A percentile compares a stretch with the other conserved stretches of the same genome.
phyloP scores from a whole-genome alignment of 2,888 invertebrate species.

The Hetaerina titia region DNA sequence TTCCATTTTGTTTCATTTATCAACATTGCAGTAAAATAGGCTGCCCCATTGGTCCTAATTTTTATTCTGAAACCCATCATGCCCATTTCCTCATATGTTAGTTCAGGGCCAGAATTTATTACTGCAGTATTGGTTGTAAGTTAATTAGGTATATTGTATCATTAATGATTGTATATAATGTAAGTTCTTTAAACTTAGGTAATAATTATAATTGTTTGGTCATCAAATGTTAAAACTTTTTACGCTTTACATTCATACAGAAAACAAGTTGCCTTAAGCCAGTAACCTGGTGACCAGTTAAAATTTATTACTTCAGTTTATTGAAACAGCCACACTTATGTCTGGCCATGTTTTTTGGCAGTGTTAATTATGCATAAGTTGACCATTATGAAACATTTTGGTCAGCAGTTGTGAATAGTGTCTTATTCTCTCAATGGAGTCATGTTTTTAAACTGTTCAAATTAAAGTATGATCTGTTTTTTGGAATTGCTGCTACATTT shows the following conservation, averaged over 20 bases:
- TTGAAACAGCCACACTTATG: background rate
- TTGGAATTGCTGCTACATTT: conserved; percentile 24
- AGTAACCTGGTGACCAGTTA: background rate
- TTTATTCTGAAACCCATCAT: background rate
- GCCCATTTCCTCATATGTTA: background rate
- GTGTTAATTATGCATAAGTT: background rate
- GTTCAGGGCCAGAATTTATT: background rate
- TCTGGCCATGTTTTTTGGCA: background rate
- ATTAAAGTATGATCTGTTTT: background rate
- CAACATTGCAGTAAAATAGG: background rate
- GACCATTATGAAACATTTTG: background rate
- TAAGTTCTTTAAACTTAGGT: background rate
- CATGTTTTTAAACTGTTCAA: background rate
- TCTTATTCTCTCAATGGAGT: background rate
- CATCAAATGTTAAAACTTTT: background rate
- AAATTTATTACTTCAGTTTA: background rate
- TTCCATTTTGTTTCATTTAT: conserved; percentile 12
- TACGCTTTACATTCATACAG: background rate
- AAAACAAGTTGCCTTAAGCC: background rate
- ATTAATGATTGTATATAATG: background rate
- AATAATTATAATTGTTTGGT: background rate
- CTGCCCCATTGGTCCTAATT: background rate
- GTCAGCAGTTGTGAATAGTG: background rate
- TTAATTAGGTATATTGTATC: background rate
- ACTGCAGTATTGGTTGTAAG: background rate